These are phyloP conservation scores for Cryptophagus acutangulus DNA, from an alignment of 2,888 invertebrate species.

Conservation along the genomic window DNA sequence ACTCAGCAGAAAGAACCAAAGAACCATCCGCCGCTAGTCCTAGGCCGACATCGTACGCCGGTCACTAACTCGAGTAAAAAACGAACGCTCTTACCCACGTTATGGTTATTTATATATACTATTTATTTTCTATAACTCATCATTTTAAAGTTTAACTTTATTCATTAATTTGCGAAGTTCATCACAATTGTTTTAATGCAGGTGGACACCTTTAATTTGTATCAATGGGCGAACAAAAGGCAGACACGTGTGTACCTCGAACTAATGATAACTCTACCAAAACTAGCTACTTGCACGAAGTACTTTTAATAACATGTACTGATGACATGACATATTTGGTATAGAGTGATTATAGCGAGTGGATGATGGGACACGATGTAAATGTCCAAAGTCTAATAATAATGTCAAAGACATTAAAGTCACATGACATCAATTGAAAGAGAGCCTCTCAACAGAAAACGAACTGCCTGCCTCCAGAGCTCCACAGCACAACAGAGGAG, in stretches of 20 bases:
- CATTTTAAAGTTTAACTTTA: conserved; percentile 40
- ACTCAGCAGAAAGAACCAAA: too few relatives aligned
- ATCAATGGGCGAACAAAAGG: conserved; percentile 49
- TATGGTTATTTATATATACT: conserved; percentile 41
- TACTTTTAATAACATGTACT: conserved; percentile 20
- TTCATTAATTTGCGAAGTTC: conserved; percentile 48
- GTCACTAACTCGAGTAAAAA: conserved; percentile 34
- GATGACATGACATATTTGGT: too few relatives aligned
- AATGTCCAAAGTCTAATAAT: conserved; percentile 25
- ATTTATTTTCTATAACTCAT: conserved; percentile 47
- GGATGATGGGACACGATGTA: conserved; percentile 25
- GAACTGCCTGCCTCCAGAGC: conserved; percentile 19
- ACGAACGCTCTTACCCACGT: conserved; percentile 41
- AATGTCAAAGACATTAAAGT: neutral
- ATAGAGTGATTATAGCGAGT: conserved; percentile 30
- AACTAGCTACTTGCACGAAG: conserved; percentile 34
- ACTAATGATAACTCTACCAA: conserved; percentile 36
- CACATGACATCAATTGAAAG: too few relatives aligned
- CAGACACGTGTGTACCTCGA: conserved; percentile 48
- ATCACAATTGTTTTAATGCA: conserved; percentile 49
- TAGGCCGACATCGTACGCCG: conserved; percentile 20
- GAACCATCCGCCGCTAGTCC: conserved; percentile 15
- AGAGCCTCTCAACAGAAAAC: too few relatives aligned
- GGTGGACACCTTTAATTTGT: conserved; percentile 48
- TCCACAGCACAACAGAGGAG: conserved; percentile 7